Conservation (phyloP, 2,797 vertebrate genomes). For the Eutrigla gurnardus region DNA sequence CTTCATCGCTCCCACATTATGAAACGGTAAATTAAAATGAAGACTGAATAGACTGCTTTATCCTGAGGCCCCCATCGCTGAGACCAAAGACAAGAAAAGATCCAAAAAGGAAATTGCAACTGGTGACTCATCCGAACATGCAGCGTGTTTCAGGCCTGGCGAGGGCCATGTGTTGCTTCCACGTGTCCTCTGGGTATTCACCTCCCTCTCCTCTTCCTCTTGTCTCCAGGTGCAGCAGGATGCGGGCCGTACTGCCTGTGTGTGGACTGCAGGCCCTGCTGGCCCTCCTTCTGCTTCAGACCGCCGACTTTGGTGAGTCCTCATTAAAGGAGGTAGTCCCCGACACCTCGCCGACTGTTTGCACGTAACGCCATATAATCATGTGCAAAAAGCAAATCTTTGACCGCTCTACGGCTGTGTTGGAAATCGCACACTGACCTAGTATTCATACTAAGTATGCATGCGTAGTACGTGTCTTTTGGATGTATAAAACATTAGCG, state of each 20-base stretch:
- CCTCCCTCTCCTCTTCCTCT: conserved; percentile 39
- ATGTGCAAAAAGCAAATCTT: background rate
- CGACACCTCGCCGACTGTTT: conserved; percentile 16
- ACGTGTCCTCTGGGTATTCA: conserved; percentile 51
- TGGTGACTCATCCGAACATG: conserved; percentile 41
- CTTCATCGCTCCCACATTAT: conserved; percentile 14
- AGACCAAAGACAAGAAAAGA: background rate
- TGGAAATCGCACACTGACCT: background rate
- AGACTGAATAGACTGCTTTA: conserved; percentile 28
- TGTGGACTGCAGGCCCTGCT: conserved; percentile 78
- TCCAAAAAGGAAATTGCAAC: conserved; percentile 12
- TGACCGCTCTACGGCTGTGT: background rate
- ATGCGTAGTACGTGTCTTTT: background rate
- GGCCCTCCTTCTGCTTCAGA: conserved; percentile 79
- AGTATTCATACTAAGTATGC: background rate
- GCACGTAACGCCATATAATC: conserved; percentile 19
- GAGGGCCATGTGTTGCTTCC: conserved; percentile 42
- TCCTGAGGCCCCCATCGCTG: conserved; percentile 3
- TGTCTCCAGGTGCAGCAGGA: conserved; percentile 80
- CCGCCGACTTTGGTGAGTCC: conserved; percentile 79
- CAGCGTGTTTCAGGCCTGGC: conserved; percentile 22
- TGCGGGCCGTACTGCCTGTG: conserved; percentile 66
- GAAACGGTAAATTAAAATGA: conserved; percentile 41
- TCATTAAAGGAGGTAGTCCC: conserved; percentile 44
- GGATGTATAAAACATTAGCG: background rate